Conservation (phyloP, 2,888 invertebrate genomes). For the Pandemis corylana region DNA sequence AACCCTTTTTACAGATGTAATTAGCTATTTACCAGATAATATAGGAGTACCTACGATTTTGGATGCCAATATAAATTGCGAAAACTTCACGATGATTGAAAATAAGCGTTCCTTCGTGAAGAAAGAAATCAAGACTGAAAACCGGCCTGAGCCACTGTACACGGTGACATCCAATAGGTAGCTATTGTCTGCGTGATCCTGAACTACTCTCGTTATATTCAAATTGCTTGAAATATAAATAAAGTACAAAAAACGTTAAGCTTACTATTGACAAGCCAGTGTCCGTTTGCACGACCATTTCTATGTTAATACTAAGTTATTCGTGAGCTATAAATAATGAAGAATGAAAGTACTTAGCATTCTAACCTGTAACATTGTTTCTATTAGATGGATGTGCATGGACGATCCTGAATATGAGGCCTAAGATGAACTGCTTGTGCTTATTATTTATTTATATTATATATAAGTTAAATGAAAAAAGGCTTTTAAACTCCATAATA, state of each 20-base stretch:
- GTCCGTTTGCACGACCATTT: neutral
- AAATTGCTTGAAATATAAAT: neutral
- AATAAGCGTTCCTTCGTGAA: slow-evolving; percentile 65
- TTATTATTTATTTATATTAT: neutral
- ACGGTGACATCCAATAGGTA: slow-evolving; percentile 75
- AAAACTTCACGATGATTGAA: slow-evolving; percentile 70
- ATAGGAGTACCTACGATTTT: slow-evolving; percentile 58
- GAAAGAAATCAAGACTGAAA: slow-evolving; percentile 67
- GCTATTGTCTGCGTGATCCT: slow-evolving; percentile 25
- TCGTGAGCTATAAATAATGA: neutral
- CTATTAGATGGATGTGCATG: slow-evolving; percentile 13
- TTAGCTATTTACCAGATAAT: slow-evolving; percentile 56
- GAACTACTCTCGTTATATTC: neutral
- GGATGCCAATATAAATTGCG: slow-evolving; percentile 56
- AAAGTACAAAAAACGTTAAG: neutral
- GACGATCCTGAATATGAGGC: slow-evolving; percentile 16
- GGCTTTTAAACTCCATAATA: neutral
- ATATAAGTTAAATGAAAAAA: slow-evolving; percentile 5
- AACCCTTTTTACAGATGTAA: slow-evolving; percentile 54
- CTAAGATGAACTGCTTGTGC: slow-evolving; percentile 3
- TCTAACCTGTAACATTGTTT: slow-evolving; percentile 3
- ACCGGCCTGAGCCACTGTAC: slow-evolving; percentile 66
- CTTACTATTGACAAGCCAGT: neutral
- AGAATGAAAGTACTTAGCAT: neutral
- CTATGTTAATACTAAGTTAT: neutral